Base-by-base conservation (phyloP, 64 coral and sea anemone species). In the Montipora foliosa region DNA sequence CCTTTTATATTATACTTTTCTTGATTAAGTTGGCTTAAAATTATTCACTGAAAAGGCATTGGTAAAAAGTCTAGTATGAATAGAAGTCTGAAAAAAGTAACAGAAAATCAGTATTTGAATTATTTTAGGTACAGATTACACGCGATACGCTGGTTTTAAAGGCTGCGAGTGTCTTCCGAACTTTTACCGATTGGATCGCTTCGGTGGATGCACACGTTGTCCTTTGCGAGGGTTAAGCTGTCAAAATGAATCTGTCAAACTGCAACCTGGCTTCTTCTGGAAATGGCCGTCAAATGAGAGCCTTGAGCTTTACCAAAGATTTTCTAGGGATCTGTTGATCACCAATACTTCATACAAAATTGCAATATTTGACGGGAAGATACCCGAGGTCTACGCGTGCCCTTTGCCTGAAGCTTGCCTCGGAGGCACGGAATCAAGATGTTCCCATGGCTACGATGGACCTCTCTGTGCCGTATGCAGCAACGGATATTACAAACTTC, bases 391-490 rank as follows among this genome's bases (percentile, higher is more conserved):
- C 5, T 87, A 93, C 61, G 50, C 15, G 48, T 93, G 91, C 64
- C 81, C 72, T n/a, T 29, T 60, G 22, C 8, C 70, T n/a, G 67
- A 80, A 29, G 70, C 91, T n/a, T 93, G 91, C 59, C 80, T 84
- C 5, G 91, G 91, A 78, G 91, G 82, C 45, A 15, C 79, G 58
- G 52, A 87, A 9, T 93, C 91, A 4, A 83, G 20, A 7, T 93
- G 91, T 46, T 84, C 74, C 14, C 8, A 6, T 78, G 91, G 91
- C 15, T 93, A 93, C 55, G 61, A 79, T 17, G 91, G 91, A 13
- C 91, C 91, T 14, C 72, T 93, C 4, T 93, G 91, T 73, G 91
- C 91, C 8, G 91, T 87, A 6, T 93, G 91, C 61, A 87, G 82
- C 57, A 55, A 78, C 14, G 91, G 91, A 12, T 58, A 84, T 66